phyloP scores from a whole-genome alignment of 1,140 invertebrate species.

The Pomacea maculata region DNA sequence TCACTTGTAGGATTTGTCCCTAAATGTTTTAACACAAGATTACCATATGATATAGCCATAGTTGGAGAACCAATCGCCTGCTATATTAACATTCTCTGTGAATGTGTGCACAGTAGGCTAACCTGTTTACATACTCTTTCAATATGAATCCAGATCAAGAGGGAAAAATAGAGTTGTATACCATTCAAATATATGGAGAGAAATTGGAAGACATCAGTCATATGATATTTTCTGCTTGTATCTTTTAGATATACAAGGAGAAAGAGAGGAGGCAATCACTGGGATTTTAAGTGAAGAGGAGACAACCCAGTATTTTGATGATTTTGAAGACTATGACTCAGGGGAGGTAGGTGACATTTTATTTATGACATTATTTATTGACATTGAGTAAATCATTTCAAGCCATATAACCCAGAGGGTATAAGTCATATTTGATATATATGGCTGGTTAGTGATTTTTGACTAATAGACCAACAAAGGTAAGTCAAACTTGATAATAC shows the following conservation, averaged over 20 bases:
- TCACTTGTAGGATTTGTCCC: too few relatives aligned
- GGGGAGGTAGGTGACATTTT: conserved; percentile 36
- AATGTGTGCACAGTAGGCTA: not conserved
- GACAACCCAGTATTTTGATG: conserved; percentile 47
- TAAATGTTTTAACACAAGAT: too few relatives aligned
- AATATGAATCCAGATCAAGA: not conserved
- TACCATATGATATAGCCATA: too few relatives aligned
- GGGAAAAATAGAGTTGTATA: not conserved
- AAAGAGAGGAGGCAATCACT: conserved; percentile 32
- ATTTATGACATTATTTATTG: too few relatives aligned
- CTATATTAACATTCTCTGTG: too few relatives aligned
- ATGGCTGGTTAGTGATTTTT: too few relatives aligned
- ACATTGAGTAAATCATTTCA: too few relatives aligned
- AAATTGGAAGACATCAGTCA: not conserved
- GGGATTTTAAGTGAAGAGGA: conserved; percentile 24
- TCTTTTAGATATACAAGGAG: conserved; percentile 41
- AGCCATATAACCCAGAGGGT: not conserved
- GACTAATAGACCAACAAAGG: too few relatives aligned
- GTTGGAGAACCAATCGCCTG: too few relatives aligned
- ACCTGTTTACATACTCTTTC: not conserved
- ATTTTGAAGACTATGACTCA: conserved; percentile 55
- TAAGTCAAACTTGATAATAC: too few relatives aligned
- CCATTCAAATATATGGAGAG: not conserved
- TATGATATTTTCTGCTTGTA: not conserved
- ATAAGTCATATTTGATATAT: not conserved